Conservation (phyloP, 2,888 invertebrate species). For the Agonum fuliginosum region DNA sequence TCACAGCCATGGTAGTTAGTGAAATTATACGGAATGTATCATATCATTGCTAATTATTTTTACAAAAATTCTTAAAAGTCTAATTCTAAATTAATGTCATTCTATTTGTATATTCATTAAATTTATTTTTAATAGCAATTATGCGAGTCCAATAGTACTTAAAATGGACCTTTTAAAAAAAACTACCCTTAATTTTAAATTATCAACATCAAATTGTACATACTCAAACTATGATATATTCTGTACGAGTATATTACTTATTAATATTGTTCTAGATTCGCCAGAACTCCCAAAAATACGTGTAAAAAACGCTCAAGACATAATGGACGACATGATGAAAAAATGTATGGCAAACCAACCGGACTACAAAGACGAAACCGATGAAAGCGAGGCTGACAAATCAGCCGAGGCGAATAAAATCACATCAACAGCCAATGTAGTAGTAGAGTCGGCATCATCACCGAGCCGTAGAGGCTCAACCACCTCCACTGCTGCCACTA, state of each 20-base stretch:
- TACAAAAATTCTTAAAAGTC: no score
- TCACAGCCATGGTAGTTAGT: no score
- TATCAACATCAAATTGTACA: no score
- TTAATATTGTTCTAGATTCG: neutral
- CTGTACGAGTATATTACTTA: neutral
- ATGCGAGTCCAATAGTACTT: no score
- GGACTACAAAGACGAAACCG: constrained; percentile 65
- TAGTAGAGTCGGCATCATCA: constrained; percentile 20
- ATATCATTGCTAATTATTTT: no score
- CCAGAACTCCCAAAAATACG: constrained; percentile 3
- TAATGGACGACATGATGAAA: constrained; percentile 74
- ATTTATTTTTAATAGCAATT: no score
- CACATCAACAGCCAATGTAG: constrained; percentile 37
- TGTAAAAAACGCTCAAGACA: constrained; percentile 69
- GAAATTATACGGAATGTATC: no score
- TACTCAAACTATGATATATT: no score
- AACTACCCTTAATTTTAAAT: no score
- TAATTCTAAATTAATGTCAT: no score
- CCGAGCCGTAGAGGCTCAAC: constrained; percentile 68
- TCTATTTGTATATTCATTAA: no score
- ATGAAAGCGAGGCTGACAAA: constrained; percentile 62
- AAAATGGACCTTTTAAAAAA: no score
- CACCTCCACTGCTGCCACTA: constrained; percentile 67
- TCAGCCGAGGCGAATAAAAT: constrained; percentile 65
- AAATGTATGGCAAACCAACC: constrained; percentile 71